phyloP scores from a whole-genome alignment of 2,888 invertebrate genomes.

The Lydus trimaculatus region DNA sequence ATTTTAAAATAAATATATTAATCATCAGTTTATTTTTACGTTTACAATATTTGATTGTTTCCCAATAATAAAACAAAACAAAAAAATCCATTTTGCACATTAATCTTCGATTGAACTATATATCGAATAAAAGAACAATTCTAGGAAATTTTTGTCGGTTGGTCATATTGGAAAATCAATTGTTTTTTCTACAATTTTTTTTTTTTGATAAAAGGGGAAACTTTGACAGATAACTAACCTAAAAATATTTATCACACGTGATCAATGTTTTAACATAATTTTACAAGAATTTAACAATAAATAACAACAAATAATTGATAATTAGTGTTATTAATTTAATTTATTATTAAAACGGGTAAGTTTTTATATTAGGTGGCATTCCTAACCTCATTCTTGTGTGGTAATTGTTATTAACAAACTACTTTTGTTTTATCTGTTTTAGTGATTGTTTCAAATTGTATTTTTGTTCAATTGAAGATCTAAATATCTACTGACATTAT shows the following conservation, averaged over 20 bases:
- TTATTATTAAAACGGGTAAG: background rate
- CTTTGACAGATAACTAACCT: conserved; percentile 6
- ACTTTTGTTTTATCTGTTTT: background rate
- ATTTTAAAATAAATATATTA: too few species aligned
- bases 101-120: conserved; percentile 1
- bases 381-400: background rate
- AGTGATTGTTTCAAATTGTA: too few species aligned
- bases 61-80: background rate
- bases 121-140: background rate
- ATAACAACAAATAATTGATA: background rate
- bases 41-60: background rate
- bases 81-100: background rate
- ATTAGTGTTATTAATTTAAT: background rate
- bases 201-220: background rate
- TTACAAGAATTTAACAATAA: background rate
- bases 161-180: conserved; percentile 8
- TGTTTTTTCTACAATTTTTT: background rate
- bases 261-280: background rate
- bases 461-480: background rate
- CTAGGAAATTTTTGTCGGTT: background rate
- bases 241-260: background rate
- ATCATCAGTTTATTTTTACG: conserved; percentile 13
- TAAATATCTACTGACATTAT: too few species aligned
- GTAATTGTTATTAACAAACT: background rate
- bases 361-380: background rate